phyloP scores from a whole-genome alignment of 2,888 invertebrate genomes.

The Dryobotodes eremita region DNA sequence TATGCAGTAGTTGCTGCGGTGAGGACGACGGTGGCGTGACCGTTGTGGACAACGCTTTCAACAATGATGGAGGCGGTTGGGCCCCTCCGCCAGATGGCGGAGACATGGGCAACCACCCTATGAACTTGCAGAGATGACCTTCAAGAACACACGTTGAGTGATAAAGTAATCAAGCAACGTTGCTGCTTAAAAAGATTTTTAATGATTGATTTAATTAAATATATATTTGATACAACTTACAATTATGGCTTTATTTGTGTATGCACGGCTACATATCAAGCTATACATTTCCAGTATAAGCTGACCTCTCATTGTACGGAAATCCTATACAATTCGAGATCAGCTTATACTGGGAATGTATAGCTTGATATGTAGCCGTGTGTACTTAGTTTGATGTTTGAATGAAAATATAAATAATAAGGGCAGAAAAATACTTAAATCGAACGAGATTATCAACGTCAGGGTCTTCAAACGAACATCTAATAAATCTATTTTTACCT shows the following conservation, averaged over 20 bases:
- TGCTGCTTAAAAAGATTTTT: conserved; percentile 16
- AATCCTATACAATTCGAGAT: no score
- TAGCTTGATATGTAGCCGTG: no score
- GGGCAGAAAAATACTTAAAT: not conserved
- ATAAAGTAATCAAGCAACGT: conserved; percentile 14
- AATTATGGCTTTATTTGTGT: not conserved
- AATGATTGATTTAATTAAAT: conserved; percentile 6
- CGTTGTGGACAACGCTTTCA: conserved; percentile 71
- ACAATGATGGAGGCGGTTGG: conserved; percentile 51
- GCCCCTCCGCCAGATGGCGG: conserved; percentile 62
- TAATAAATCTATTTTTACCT: no score
- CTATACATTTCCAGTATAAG: no score
- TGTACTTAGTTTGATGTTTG: not conserved
- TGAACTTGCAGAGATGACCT: conserved; percentile 62
- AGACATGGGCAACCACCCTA: conserved; percentile 67
- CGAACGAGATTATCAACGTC: not conserved
- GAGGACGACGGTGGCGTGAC: conserved; percentile 69
- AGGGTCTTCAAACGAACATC: not conserved
- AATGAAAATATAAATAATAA: not conserved
- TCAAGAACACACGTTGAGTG: conserved; percentile 16
- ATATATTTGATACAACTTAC: conserved; percentile 18
- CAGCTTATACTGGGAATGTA: no score
- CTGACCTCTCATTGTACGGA: no score
- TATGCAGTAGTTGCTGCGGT: conserved; percentile 73
- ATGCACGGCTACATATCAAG: no score